Evolutionary conservation across 1,140 invertebrate genomes (phyloP), one percentile per base, ranked within the genome.

Genomic region (Cheumatopsyche charites): DNA sequence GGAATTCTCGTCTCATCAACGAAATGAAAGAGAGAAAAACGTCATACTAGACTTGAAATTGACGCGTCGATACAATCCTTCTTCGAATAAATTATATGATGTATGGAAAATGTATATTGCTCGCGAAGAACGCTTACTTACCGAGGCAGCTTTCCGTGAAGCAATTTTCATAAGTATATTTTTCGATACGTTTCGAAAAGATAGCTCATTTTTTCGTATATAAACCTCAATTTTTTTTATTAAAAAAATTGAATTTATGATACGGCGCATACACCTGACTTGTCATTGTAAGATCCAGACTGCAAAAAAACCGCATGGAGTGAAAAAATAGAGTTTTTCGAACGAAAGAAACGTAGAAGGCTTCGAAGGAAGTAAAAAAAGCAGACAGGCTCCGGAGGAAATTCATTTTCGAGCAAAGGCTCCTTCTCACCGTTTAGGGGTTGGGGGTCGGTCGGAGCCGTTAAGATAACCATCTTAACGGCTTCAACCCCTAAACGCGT

Each of bases 381-480:
- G 23, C 21, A 25, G 74, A 68, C 65, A 67, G 65, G 70, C 52
- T 62, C 71, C 15, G 49, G 67, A 75, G 74, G 74, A 75, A 75
- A 75, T 75, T 75, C 74, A 72, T 75, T 75, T 70, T 75, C 70
- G 61, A 52, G 42, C 62, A 47, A 68, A 68, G 66, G 71, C 61
- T 55, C 61, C 49, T 36, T 36, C 29, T 3, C 29, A n/a, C n/a
- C n/a, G n/a, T 9, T 36, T 36, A 36, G 3, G 29, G 29, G n/a
- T n/a, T n/a, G n/a, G 29, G 29, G 29, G 29, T 36, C 9, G 29
- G 29, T 36, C 29, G 29, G 29, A 36, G 72, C 72, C 47, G 65
- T 76, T 73, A 72, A 76, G 75, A 76, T 76, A 69, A 66, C 36
- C 55, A 76, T 76, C 75, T 76, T 71, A 76, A 76, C 62, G 55